Conservation (phyloP, 2,888 invertebrate species). For the Resseliella maxima region DNA sequence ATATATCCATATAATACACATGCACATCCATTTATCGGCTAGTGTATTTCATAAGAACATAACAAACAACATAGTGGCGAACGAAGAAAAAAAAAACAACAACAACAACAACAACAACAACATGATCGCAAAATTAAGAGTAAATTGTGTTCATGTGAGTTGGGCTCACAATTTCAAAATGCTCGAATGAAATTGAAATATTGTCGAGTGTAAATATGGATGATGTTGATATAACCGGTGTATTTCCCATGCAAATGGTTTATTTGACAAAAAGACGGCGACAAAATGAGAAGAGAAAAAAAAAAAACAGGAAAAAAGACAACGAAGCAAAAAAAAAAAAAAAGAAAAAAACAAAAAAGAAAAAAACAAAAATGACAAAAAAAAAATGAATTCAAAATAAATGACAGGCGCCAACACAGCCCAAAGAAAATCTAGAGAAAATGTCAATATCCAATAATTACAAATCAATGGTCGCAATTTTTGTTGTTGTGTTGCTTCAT, state of each 20-base stretch:
- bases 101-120: no score
- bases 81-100: no score
- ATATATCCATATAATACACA: background rate
- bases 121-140: no score
- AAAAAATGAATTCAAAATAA: background rate
- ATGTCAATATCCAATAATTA: conserved; percentile 11
- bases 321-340: no score
- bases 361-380: no score
- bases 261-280: background rate
- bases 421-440: background rate
- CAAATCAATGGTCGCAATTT: background rate
- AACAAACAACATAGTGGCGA: no score
- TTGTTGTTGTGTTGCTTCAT: background rate
- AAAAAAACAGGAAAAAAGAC: background rate
- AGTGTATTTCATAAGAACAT: no score
- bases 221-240: conserved; percentile 48
- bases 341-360: background rate
- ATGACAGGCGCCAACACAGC: background rate
- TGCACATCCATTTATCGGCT: background rate
- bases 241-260: conserved; percentile 10
- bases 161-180: no score
- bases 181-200: no score
- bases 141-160: background rate
- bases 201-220: conserved; percentile 13
- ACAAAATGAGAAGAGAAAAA: background rate